Base-by-base conservation (phyloP, 1,140 invertebrate species). In the Hestina assimilis region DNA sequence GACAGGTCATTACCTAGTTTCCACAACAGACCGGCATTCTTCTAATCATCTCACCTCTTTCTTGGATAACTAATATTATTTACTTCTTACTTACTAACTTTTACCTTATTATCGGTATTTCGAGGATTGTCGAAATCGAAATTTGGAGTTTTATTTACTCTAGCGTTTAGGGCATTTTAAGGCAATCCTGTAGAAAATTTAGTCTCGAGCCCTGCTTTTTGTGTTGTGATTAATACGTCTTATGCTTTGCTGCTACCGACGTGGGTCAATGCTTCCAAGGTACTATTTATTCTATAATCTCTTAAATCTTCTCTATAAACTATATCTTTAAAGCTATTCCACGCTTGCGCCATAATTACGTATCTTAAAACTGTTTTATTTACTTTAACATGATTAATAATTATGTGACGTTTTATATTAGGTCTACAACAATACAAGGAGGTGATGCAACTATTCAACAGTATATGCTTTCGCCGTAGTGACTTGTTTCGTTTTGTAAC, bases 201-300 rank as follows among this genome's bases (percentile, higher is more conserved):
- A 61, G 54, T 59, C 47, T 68, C 73, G 69, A 74, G 66, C 64
- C 78, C 71, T 47, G 79, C 81, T 86, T 86, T 83, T 53, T 70
- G 40, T 80, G 83, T 88, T 84, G 85, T 88, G 59, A 78, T 66
- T 88, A 88, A 87, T 74, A 69, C 58, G 69, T 83, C 81, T 88
- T 79, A 72, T 73, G 84, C 83, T 88, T 87, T 84, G 74, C 79
- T 78, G 81, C 79, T 82, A 79, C 73, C 77, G 77, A 46, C 72
- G 78, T 69, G 83, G 83, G 82, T 64, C 79, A 81, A 77, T 76
- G 82, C 81, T 83, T 86, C 61, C 46, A 83, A 88, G 85, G 85
- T 87, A 87, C 63, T 75, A 54, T 69, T 68, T 66, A 63, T 77
- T 70, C 55, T 77, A 65, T 78, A 82, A 83, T 75, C 56, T 67